Conservation (phyloP, 2,113 vertebrate genomes). For the Okapia johnstoni region DNA sequence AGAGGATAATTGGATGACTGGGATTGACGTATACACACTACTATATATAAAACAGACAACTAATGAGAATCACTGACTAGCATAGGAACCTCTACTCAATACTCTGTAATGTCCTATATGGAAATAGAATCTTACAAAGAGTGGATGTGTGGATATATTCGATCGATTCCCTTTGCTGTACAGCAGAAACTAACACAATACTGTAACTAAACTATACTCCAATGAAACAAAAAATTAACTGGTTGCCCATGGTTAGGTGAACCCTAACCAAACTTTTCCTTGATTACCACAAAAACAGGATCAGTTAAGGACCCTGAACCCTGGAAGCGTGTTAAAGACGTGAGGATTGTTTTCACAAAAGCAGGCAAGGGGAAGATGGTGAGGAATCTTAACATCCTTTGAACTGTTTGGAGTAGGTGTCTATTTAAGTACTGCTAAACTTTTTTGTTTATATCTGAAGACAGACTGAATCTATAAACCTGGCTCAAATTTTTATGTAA, state of each 20-base stretch:
- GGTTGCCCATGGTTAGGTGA: not conserved
- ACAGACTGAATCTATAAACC: not conserved
- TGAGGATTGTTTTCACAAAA: not conserved
- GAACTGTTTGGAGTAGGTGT: not conserved
- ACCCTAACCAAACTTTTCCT: not conserved
- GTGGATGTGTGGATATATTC: fast-evolving
- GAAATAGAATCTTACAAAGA: not conserved
- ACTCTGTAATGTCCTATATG: not conserved
- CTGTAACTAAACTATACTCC: not conserved
- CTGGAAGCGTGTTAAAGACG: not conserved
- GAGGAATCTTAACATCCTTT: not conserved
- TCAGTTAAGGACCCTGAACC: not conserved
- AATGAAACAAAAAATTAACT: not conserved
- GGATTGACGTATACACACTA: not conserved
- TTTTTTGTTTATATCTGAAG: not conserved
- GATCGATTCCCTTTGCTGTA: not conserved
- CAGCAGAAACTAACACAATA: not conserved
- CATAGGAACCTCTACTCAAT: not conserved
- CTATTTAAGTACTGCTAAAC: not conserved
- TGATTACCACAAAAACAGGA: not conserved
- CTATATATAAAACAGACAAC: not conserved
- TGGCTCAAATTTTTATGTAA: not conserved
- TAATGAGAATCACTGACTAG: not conserved
- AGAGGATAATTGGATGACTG: not conserved
- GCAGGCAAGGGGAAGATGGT: not conserved